Conservation (phyloP, 2,888 invertebrate genomes). For the Cheilosia scutellata region DNA sequence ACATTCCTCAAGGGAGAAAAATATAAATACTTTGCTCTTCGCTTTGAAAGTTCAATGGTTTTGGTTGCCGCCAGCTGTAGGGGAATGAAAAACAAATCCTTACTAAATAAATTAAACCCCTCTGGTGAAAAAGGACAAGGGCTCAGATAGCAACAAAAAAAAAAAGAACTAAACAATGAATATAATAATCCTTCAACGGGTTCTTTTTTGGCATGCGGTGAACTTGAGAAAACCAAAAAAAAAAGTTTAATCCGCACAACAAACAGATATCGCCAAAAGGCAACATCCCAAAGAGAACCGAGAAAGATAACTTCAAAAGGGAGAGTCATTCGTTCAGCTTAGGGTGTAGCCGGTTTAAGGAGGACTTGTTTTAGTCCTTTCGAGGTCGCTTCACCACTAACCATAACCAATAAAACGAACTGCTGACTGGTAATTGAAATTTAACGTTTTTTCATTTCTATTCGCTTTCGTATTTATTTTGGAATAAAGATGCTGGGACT, state of each 20-base stretch:
- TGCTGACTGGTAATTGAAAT: constrained; percentile 59
- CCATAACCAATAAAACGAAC: constrained; percentile 10
- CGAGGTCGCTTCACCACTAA: constrained; percentile 6
- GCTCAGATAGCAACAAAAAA: neutral
- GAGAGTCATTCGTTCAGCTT: constrained; percentile 15
- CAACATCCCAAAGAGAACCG: constrained; percentile 6
- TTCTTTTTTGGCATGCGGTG: constrained; percentile 7
- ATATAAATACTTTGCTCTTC: neutral
- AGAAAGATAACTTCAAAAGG: neutral
- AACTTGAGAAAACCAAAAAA: constrained; percentile 17
- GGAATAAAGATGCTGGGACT: constrained; percentile 42
- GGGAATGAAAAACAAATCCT: constrained; percentile 34
- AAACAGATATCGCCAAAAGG: constrained; percentile 30
- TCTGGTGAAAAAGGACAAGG: constrained; percentile 12
- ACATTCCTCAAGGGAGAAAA: constrained; percentile 27
- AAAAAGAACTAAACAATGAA: neutral
- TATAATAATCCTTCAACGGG: constrained; percentile 8
- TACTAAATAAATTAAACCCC: constrained; percentile 11
- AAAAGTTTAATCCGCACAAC: constrained; percentile 45
- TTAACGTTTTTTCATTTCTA: constrained; percentile 38
- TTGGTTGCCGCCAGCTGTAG: neutral
- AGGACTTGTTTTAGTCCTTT: constrained; percentile 44
- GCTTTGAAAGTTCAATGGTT: neutral
- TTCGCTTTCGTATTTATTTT: constrained; percentile 44
- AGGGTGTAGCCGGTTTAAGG: constrained; percentile 36